Evolutionary conservation across 2,113 vertebrate genomes (phyloP).

Genomic region (Sigmodon hispidus): DNA sequence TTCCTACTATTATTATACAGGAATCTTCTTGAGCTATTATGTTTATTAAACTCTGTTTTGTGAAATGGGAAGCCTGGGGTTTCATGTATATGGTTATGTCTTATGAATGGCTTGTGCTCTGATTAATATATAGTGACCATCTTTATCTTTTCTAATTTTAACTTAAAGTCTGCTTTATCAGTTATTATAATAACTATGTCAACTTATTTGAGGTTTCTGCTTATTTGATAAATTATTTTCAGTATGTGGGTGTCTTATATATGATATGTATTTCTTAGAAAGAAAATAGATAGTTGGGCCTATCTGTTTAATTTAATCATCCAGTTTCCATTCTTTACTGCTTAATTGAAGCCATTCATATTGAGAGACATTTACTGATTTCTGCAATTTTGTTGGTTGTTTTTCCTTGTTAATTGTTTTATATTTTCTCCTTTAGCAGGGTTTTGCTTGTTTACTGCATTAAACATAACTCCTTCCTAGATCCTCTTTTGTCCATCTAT

Average conservation of each 20-base stretch:
- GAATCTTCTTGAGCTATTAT: neutral
- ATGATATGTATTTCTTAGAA: neutral
- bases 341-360: neutral
- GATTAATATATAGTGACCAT: neutral
- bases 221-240: neutral
- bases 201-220: neutral
- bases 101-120: neutral
- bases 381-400: neutral
- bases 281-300: neutral
- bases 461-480: neutral
- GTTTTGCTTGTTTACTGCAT: neutral
- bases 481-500: neutral
- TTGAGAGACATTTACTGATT: neutral
- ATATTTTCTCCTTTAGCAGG: neutral
- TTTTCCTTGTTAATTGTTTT: neutral
- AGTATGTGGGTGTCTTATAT: neutral
- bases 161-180: neutral
- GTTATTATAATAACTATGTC: neutral
- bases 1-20: neutral
- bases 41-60: neutral
- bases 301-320: neutral
- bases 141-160: neutral
- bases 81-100: neutral
- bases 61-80: neutral
- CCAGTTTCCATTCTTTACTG: neutral